Evolutionary conservation across 1,140 invertebrate genomes (phyloP), one percentile per base, ranked within the genome.

Genomic region (Atta texana): DNA sequence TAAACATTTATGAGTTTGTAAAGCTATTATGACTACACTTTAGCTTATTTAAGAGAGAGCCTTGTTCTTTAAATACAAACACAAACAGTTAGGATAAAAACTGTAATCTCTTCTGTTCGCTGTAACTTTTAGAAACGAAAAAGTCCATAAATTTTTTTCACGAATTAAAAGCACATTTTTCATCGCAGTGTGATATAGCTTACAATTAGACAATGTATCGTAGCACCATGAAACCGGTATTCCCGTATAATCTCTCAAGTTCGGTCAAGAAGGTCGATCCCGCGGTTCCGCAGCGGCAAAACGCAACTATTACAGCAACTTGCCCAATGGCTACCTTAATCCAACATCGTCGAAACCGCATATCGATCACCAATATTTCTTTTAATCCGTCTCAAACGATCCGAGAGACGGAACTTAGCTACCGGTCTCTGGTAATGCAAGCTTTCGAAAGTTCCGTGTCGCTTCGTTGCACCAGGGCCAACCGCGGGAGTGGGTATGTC

Each of bases 401-500:
- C 86, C 86, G 86, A 59, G 72, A 87, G 72, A 87, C 86, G 80
- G 44, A 85, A 87, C 80, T 87, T 66, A 53, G 44, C 69, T 75
- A 39, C 34, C 49, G 66, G 55, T 34, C 28, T 21, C 86, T 85
- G 51, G 86, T 31, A 75, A 49, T 81, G 77, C 55, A 55, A 55
- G 87, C 88, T 91, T 89, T 89, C 86, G 89, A 86, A 91, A 93
- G 91, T 89, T 92, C 90, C 81, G 75, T 77, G 63, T 66, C 80
- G 86, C 80, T 87, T 76, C 86, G 86, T 87, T 85, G 80, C 77
- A 89, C 89, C 86, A 44, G 91, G 86, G 88, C 88, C 82, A 88
- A 87, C 89, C 89, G 85, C 64, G 75, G 80, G 87, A 90, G 61
- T 86, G 78, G 72, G 24, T 89, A 86, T 77, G 86, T 85, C 91